phyloP scores from a whole-genome alignment of 2,888 invertebrate species.

The Cephalotes varians region DNA sequence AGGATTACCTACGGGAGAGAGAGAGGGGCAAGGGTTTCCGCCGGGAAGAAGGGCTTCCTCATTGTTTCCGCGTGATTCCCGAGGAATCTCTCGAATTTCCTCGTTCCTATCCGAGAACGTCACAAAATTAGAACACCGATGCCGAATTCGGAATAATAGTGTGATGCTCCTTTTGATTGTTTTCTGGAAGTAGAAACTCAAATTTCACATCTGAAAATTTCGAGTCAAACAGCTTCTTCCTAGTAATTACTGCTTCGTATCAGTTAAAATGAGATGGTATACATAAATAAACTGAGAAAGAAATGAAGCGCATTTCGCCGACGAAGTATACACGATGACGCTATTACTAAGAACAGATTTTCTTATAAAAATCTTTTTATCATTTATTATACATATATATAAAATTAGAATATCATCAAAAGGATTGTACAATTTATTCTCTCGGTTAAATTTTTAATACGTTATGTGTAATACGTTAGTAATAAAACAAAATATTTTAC shows the following conservation, averaged over 20 bases:
- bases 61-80: conserved; percentile 51
- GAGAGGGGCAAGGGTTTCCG: conserved; percentile 31
- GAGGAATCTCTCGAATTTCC: conserved; percentile 57
- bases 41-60: conserved; percentile 36
- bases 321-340: neutral
- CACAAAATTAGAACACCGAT: conserved; percentile 52
- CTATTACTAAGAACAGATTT: neutral
- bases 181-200: neutral
- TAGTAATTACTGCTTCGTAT: neutral
- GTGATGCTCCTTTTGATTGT: neutral
- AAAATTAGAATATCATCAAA: neutral
- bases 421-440: neutral
- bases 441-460: neutral
- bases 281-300: neutral
- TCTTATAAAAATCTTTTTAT: neutral
- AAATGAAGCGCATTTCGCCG: neutral
- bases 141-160: conserved; percentile 22
- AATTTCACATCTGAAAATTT: conserved; percentile 4
- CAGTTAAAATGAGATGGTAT: neutral
- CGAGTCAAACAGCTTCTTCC: neutral
- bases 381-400: too few relatives aligned
- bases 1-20: conserved; percentile 53
- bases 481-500: neutral
- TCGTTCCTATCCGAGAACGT: conserved; percentile 17
- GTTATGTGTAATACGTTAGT: neutral